Evolutionary conservation across 2,888 invertebrate genomes (phyloP).

Genomic region (Sphecodes monilicornis): DNA sequence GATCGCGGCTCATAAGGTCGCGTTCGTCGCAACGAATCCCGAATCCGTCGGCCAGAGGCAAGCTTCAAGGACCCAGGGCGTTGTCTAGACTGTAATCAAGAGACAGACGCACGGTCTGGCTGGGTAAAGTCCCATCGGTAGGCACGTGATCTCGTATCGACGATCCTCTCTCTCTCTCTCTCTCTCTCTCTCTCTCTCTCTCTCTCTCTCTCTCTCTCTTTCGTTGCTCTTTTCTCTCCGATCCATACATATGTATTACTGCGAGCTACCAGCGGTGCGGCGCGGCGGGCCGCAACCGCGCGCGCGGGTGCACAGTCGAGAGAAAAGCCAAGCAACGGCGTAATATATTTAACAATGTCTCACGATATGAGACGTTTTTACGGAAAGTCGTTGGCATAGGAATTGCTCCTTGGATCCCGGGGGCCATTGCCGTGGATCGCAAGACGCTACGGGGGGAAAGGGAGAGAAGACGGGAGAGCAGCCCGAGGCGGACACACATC

Average conservation of each 20-base stretch:
- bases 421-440: constrained; percentile 38
- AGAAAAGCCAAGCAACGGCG: constrained; percentile 63
- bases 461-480: constrained; percentile 12
- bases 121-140: constrained; percentile 64
- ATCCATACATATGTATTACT: constrained; percentile 66
- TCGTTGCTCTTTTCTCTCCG: constrained; percentile 40
- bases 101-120: constrained; percentile 31
- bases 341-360: constrained; percentile 77
- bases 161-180: neutral
- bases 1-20: constrained; percentile 6
- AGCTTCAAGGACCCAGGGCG: constrained; percentile 13
- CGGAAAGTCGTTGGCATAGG: constrained; percentile 82
- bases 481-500: constrained; percentile 63
- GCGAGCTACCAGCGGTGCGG: constrained; percentile 25
- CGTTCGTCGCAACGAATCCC: constrained; percentile 19
- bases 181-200: neutral
- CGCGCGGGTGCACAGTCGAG: constrained; percentile 23
- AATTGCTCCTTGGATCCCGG: constrained; percentile 76
- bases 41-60: constrained; percentile 1
- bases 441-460: neutral
- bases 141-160: constrained; percentile 71
- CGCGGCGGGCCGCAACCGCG: constrained; percentile 10
- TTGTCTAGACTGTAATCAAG: constrained; percentile 72
- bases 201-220: neutral
- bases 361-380: constrained; percentile 79